phyloP scores from a whole-genome alignment of 2,113 vertebrate genomes.

The Mus pahari region DNA sequence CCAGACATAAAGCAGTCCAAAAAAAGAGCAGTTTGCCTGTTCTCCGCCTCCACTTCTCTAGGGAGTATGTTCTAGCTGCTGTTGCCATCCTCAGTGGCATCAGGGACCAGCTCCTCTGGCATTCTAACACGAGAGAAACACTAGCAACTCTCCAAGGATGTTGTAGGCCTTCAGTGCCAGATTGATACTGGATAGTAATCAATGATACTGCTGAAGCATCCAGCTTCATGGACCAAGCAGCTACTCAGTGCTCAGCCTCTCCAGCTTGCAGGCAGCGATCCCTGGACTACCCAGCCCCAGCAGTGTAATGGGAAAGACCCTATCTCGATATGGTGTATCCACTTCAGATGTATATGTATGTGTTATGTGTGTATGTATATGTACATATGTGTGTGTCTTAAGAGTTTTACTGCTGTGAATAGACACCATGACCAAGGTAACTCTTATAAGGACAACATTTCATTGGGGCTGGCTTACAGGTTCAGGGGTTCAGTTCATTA shows the following conservation, averaged over 20 bases:
- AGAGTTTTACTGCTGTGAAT: too few species aligned
- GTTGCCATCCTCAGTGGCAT: neutral
- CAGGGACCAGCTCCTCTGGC: neutral
- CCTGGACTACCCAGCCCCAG: neutral
- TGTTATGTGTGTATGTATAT: neutral
- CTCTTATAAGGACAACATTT: too few species aligned
- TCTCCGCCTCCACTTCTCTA: neutral
- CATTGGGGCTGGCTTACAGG: too few species aligned
- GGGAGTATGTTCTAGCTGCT: neutral
- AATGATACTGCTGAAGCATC: too few species aligned
- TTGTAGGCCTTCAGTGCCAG: neutral
- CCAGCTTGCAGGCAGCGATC: neutral
- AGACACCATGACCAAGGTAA: too few species aligned
- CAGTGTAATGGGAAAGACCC: neutral
- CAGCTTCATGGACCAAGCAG: neutral
- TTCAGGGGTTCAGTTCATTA: too few species aligned
- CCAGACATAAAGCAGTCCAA: neutral
- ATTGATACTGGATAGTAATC: too few species aligned
- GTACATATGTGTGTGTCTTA: neutral
- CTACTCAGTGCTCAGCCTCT: neutral
- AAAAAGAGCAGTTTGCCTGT: neutral
- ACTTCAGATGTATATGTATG: neutral
- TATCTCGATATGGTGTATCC: neutral
- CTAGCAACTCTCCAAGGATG: neutral
- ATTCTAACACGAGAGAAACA: neutral